These are phyloP conservation scores for Sitta carolinensis DNA, from an alignment of 2,797 vertebrate species.

Conservation along the genomic window DNA sequence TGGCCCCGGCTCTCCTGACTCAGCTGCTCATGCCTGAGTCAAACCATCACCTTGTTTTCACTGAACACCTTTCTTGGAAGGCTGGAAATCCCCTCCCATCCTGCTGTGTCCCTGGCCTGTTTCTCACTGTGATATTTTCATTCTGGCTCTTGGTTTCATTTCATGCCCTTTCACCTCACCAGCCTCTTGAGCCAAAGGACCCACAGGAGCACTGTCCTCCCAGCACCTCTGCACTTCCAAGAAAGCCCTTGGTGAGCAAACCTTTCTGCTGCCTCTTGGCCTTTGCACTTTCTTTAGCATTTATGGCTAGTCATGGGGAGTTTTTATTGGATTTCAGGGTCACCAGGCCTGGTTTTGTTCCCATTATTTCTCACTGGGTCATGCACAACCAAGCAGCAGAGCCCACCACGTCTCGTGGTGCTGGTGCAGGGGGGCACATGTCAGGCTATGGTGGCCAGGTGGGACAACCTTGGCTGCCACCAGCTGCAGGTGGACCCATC, in stretches of 20 bases:
- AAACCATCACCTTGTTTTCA: not conserved
- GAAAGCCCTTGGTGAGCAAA: not conserved
- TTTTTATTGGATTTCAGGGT: not conserved
- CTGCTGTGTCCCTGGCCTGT: not conserved
- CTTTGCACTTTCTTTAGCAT: not conserved
- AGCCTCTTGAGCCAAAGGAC: not conserved
- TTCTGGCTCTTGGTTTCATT: not conserved
- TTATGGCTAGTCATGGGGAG: not conserved
- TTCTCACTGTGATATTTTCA: not conserved
- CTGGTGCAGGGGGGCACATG: not conserved
- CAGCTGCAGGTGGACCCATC: not conserved
- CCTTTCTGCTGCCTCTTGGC: not conserved
- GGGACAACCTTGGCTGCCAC: not conserved
- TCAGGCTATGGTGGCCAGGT: not conserved
- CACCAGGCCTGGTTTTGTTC: accelerated
- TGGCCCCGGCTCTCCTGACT: not conserved
- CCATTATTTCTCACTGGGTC: accelerated
- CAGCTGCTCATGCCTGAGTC: not conserved
- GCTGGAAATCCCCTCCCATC: not conserved
- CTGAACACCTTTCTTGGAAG: conserved; percentile 28
- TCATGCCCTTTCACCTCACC: not conserved
- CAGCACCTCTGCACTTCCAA: not conserved
- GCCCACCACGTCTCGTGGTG: accelerated
- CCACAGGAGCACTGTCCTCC: not conserved
- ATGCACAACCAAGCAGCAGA: not conserved